These are phyloP conservation scores for Acestrorhynchus altus DNA, from an alignment of 2,797 vertebrate species.

Conservation along the genomic window DNA sequence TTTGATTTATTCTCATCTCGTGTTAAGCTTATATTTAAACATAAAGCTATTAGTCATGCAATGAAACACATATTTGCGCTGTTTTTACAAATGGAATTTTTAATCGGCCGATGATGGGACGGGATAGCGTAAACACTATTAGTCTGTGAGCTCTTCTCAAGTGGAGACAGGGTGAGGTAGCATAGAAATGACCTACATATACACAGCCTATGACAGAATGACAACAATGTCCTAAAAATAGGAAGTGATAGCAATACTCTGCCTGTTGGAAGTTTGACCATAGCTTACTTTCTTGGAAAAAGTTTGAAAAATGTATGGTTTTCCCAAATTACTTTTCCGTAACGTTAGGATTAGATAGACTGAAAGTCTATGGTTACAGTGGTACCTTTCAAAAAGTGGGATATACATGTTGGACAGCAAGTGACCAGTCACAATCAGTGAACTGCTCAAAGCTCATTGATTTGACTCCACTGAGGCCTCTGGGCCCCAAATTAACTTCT, in stretches of 20 bases:
- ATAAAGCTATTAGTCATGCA: constrained; percentile 80
- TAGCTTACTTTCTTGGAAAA: background rate
- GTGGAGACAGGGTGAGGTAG: constrained; percentile 30
- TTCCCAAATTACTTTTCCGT: background rate
- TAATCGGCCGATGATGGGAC: constrained; percentile 57
- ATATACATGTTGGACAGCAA: too few relatives aligned
- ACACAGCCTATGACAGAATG: constrained; percentile 33
- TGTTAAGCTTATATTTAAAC: constrained; percentile 84
- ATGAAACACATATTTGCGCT: constrained; percentile 65
- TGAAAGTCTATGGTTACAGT: background rate
- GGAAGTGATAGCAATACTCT: background rate
- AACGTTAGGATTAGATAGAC: background rate
- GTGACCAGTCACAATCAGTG: too few relatives aligned
- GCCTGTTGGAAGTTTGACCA: background rate
- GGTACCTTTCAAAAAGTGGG: too few relatives aligned
- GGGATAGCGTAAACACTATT: constrained; percentile 57
- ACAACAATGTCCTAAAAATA: too few relatives aligned
- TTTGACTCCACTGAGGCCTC: too few relatives aligned
- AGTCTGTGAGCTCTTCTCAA: constrained; percentile 38
- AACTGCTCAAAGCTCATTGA: too few relatives aligned
- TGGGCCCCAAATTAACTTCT: too few relatives aligned
- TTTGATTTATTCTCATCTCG: constrained; percentile 81
- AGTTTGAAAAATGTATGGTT: background rate
- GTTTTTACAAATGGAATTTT: constrained; percentile 70
- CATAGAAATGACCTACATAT: constrained; percentile 41